Evolutionary conservation across 2,113 vertebrate species (phyloP).

Genomic region (Bubo bubo): DNA sequence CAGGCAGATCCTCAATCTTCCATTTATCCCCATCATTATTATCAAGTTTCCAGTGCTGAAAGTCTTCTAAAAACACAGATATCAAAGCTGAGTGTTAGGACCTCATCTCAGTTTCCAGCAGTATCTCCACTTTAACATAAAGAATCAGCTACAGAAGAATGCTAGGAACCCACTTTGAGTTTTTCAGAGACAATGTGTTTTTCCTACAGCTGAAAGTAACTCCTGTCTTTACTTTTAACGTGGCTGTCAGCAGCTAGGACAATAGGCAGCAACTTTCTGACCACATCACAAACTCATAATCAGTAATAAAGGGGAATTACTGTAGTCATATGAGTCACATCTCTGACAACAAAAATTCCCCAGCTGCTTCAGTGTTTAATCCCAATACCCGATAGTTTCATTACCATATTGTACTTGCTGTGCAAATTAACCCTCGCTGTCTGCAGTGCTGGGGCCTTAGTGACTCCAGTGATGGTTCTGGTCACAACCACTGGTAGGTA

Average conservation of each 20-base stretch:
- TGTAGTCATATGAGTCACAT: background rate
- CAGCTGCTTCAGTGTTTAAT: background rate
- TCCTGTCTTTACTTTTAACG: background rate
- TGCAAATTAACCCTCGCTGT: background rate
- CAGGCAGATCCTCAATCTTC: conserved; percentile 75
- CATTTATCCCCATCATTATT: conserved; percentile 67
- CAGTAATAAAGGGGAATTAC: background rate
- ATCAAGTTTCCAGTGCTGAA: conserved; percentile 74
- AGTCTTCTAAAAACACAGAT: conserved; percentile 62
- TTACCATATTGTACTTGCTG: background rate
- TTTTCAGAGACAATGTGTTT: background rate
- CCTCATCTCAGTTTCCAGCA: background rate
- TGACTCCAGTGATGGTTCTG: background rate
- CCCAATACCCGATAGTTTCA: background rate
- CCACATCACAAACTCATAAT: background rate
- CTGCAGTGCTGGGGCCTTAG: background rate
- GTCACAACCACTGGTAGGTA: rapidly evolving
- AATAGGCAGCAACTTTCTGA: background rate
- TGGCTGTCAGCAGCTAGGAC: background rate
- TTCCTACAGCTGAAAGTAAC: background rate
- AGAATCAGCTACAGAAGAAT: background rate
- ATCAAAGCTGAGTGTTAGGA: background rate
- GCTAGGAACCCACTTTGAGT: background rate
- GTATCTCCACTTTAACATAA: background rate
- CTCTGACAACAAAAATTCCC: background rate